Conservation (phyloP, 2,113 vertebrate species). For the Prionailurus viverrinus region DNA sequence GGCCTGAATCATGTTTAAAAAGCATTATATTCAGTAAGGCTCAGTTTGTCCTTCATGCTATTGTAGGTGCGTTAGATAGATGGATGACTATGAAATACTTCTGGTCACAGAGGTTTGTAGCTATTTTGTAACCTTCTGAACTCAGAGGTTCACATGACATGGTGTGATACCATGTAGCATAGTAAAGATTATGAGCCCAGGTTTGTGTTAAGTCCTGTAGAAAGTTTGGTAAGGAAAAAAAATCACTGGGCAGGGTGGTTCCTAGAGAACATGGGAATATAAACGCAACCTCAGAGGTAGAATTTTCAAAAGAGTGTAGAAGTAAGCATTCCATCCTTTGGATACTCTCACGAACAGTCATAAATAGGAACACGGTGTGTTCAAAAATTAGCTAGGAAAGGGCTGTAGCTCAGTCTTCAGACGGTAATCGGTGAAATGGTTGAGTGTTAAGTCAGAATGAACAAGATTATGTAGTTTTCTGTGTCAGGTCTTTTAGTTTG, state of each 20-base stretch:
- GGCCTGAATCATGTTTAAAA: background rate
- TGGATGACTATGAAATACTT: background rate
- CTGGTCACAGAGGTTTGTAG: background rate
- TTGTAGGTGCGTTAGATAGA: background rate
- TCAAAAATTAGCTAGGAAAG: background rate
- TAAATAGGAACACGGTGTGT: background rate
- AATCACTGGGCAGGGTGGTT: background rate
- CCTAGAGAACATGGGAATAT: background rate
- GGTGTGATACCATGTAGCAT: background rate
- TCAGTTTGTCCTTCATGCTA: background rate
- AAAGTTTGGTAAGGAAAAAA: background rate
- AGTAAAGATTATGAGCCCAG: background rate
- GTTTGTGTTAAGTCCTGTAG: background rate
- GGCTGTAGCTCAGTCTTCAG: background rate
- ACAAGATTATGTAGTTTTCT: background rate
- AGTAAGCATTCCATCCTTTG: slow-evolving; percentile 27
- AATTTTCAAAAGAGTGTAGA: background rate
- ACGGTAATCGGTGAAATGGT: background rate
- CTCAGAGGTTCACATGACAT: background rate
- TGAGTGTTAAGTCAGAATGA: background rate
- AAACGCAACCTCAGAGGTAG: background rate
- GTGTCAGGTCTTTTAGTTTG: background rate
- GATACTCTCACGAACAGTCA: background rate
- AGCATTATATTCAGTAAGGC: slow-evolving; percentile 7
- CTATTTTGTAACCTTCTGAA: background rate